Evolutionary conservation across 2,113 vertebrate species (phyloP), one percentile per base, ranked within the genome.

Genomic region (Austrofundulus limnaeus): DNA sequence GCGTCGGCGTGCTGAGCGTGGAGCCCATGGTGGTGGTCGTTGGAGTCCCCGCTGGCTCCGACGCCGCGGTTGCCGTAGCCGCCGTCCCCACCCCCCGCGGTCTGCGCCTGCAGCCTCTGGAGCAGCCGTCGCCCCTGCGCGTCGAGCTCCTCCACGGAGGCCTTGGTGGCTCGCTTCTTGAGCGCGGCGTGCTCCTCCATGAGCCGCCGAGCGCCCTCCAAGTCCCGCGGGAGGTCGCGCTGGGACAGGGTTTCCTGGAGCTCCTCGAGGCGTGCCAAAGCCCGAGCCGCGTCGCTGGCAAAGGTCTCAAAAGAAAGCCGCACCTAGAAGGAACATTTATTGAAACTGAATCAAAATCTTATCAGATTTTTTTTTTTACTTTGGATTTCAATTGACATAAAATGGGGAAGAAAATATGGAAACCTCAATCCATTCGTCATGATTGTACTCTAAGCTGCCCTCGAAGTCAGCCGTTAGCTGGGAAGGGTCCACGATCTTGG

Each of bases 391-490:
- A 34, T 10, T 10, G 11, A 6, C 25, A 61, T 37, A 23, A 48
- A 51, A 21, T 0, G 24, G 1, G 51, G 3, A 46, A 34, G 24
- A 2, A 46, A 58, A 56, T 38, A 61, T 3, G 24, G 2, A 23
- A 55, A 98, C 95, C 90, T 98, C 96, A 71, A 99, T 97, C 97
- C 97, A 99, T 50, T 97, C 96, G 56, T 99, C 97, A 6, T 99
- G 97, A 91, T 98, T 96, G 84, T 99, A 99, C 37, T 97, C 95
- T 89, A 99, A 91, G 82, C 95, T 96, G 87, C 97, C 97, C 39
- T 98, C 97, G 34, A 99, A 96, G 89, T 99, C 97, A 0, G 95
- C 93, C 8, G 97, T 98, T 76, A 99, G 92, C 92, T 99, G 96
- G 73, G 96, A 97, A 61, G 95, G 95, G 83, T 99, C 97, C 85